Base-by-base conservation (phyloP, 2,113 vertebrate species). In the Nicator chloris region DNA sequence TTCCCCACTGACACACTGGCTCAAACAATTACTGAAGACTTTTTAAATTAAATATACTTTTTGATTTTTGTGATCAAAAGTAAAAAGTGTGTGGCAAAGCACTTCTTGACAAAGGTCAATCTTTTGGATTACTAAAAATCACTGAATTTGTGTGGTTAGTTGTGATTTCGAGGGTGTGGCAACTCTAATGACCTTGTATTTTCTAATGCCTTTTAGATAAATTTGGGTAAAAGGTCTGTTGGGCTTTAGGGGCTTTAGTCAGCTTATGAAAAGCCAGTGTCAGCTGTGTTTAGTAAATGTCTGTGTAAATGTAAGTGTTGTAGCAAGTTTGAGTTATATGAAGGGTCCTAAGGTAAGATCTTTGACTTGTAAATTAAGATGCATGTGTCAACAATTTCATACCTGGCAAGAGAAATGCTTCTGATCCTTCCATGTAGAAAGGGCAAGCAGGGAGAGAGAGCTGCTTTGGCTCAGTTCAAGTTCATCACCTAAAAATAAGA, bases 51-150 rank as follows among this genome's bases (percentile, higher is more conserved):
- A 47, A 69, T n/a, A 54, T 3, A 24, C 8, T 11, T 61, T 9
- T 9, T 39, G 5, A 39, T 39, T 86, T 40, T 81, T 73, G 19
- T n/a, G 35, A 69, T 66, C 33, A 42, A 20, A 64, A 53, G 9
- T 40, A 22, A 30, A 31, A 45, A 35, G n/a, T n/a, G 11, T 61
- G 66, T 50, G 45, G 37, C n/a, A 49, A 49, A 81, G 54, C 22
- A 37, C 5, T 80, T 37, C 7, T 33, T 10, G 57, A n/a, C n/a
- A n/a, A n/a, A n/a, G 11, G 13, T 37, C 1, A 3, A 0, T 31
- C 27, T 37, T 65, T 42, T 56, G 20, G 63, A 19, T 80, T 15
- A 80, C 8, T 33, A 10, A 56, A 15, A 77, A 11, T 64, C 18
- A 18, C 11, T 39, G 24, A 17, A 44, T 71, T 68, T 1, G 1